These are phyloP conservation scores for Psittacula derbiana DNA, from an alignment of 2,797 vertebrate species.

Conservation along the genomic window DNA sequence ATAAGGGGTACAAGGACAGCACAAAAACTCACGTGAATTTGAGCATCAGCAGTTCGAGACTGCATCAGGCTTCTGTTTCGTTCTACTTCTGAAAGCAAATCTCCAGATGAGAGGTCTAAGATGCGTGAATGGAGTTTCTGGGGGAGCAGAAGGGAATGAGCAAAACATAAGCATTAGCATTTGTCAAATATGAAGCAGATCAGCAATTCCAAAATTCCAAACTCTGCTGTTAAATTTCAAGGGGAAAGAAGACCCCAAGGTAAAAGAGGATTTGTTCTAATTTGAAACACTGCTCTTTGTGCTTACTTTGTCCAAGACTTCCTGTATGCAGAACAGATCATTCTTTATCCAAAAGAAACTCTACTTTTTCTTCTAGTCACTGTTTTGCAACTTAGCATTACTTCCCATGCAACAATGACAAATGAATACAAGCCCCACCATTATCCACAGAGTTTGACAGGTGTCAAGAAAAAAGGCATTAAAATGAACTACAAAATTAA, in stretches of 20 bases:
- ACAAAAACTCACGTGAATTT: constrained; percentile 77
- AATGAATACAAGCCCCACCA: constrained; percentile 9
- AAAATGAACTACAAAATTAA: constrained; percentile 69
- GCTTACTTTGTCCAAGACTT: constrained; percentile 18
- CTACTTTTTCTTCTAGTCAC: constrained; percentile 32
- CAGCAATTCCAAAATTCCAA: constrained; percentile 54
- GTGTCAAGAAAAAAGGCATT: constrained; percentile 31
- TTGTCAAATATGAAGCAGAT: constrained; percentile 30
- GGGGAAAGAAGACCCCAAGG: constrained; percentile 36
- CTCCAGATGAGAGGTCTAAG: constrained; percentile 85
- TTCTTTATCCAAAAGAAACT: constrained; percentile 44
- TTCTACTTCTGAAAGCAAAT: constrained; percentile 83
- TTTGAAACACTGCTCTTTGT: constrained; percentile 12
- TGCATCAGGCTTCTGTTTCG: constrained; percentile 77
- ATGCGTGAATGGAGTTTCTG: constrained; percentile 89
- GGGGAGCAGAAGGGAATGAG: constrained; percentile 34
- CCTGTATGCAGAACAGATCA: background rate
- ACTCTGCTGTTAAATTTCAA: constrained; percentile 43
- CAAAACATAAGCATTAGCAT: constrained; percentile 51
- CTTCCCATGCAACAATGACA: constrained; percentile 25
- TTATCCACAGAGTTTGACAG: constrained; percentile 30
- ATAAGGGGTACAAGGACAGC: constrained; percentile 28
- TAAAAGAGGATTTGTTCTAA: constrained; percentile 39
- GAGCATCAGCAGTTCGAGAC: constrained; percentile 73
- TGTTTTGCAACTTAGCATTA: constrained; percentile 26